Evolutionary conservation across 1,140 invertebrate species (phyloP).

Genomic region (Drosophila fuyamai): DNA sequence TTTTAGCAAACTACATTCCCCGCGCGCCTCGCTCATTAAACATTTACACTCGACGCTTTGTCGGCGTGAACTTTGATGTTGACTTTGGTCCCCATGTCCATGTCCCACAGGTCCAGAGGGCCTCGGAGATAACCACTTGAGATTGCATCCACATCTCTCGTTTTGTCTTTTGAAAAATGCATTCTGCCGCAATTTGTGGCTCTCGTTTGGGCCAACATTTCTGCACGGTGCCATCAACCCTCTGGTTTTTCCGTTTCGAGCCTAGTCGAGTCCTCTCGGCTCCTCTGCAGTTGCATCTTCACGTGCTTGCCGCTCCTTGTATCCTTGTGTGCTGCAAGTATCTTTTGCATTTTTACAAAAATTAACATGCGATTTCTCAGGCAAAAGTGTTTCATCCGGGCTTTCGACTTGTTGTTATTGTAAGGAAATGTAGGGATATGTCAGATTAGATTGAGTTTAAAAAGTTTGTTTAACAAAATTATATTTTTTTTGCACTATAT

Average conservation of each 20-base stretch:
- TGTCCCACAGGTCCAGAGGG: slow-evolving; percentile 40
- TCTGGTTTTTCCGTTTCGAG: slow-evolving; percentile 5
- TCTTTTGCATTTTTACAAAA: slow-evolving; percentile 51
- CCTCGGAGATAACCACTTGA: slow-evolving; percentile 78
- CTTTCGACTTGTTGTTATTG: background rate
- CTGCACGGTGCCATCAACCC: slow-evolving; percentile 29
- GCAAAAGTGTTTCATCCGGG: slow-evolving; percentile 9
- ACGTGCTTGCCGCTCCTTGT: slow-evolving; percentile 11
- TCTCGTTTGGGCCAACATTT: slow-evolving; percentile 50
- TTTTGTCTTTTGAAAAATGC: slow-evolving; percentile 76
- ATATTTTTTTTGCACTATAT: too few relatives aligned
- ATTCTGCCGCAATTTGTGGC: slow-evolving; percentile 79
- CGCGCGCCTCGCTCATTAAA: slow-evolving; percentile 69
- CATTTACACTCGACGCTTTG: slow-evolving; percentile 80
- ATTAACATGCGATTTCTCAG: slow-evolving; percentile 51
- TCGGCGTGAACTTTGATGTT: slow-evolving; percentile 83
- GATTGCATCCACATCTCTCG: slow-evolving; percentile 65
- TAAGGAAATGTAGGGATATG: background rate
- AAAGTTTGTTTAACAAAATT: background rate
- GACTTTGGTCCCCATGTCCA: slow-evolving; percentile 57
- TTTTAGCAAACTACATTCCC: slow-evolving; percentile 61
- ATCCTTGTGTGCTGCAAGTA: slow-evolving; percentile 37
- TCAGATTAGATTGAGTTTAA: background rate
- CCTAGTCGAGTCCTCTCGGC: slow-evolving; percentile 20
- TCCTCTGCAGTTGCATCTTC: slow-evolving; percentile 49